A percentile compares a stretch with the other conserved stretches of the same genome.
These are phyloP conservation scores for Hozukius guyotensis DNA, from an alignment of 2,797 vertebrate genomes.

Conservation along the genomic window DNA sequence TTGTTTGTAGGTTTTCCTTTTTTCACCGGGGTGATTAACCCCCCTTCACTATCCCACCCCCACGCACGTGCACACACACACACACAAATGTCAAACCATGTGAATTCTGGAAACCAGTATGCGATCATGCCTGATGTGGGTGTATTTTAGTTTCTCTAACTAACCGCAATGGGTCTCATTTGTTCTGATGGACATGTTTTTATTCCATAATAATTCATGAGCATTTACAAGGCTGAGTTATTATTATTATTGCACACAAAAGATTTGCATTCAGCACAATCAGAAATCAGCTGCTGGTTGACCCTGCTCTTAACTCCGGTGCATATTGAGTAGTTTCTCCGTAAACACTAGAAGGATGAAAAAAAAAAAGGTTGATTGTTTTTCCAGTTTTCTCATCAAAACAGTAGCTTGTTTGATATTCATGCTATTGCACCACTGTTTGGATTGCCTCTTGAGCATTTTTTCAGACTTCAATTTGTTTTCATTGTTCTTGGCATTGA, in stretches of 20 bases:
- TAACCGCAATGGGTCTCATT: background rate
- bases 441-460: constrained; percentile 21
- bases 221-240: constrained; percentile 3
- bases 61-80: constrained; percentile 6
- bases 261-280: constrained; percentile 6
- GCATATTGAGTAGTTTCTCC: constrained; percentile 2
- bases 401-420: constrained; percentile 42
- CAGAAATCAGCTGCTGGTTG: constrained; percentile 32
- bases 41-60: constrained; percentile 17
- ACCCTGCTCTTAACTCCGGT: constrained; percentile 19
- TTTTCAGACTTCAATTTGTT: constrained; percentile 44
- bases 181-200: constrained; percentile 6
- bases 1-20: constrained; percentile 75
- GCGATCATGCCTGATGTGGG: background rate
- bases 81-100: constrained; percentile 3
- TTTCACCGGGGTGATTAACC: constrained; percentile 66
- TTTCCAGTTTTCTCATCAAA: constrained; percentile 35
- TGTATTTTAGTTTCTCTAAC: constrained; percentile 14
- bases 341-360: constrained; percentile 15
- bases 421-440: constrained; percentile 26
- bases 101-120: constrained; percentile 29
- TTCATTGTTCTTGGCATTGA: constrained; percentile 39
- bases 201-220: constrained; percentile 4
- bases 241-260: constrained; percentile 11
- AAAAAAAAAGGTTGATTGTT: constrained; percentile 35